phyloP scores from a whole-genome alignment of 2,797 vertebrate genomes.

The Nannoperca obscura region DNA sequence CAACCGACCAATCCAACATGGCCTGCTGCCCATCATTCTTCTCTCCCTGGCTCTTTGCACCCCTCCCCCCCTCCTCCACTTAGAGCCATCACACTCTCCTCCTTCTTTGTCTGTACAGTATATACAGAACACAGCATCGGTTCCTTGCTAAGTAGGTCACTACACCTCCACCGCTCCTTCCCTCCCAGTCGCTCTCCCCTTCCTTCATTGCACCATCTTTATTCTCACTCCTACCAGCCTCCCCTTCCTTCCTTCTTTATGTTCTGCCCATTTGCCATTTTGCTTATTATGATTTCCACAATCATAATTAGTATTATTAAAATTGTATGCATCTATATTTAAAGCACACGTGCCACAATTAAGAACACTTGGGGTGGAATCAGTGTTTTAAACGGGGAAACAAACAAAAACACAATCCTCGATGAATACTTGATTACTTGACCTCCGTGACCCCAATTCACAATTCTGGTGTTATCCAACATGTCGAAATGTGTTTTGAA shows the following conservation, averaged over 20 bases:
- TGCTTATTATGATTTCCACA: conserved; percentile 20
- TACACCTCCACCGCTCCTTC: conserved; percentile 57
- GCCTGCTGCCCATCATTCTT: conserved; percentile 31
- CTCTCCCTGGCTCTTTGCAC: neutral
- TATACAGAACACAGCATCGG: conserved; percentile 35
- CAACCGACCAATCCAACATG: conserved; percentile 36
- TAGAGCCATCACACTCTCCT: conserved; percentile 2
- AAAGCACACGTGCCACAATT: neutral
- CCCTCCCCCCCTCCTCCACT: neutral
- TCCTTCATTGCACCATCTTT: conserved; percentile 37
- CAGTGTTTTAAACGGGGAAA: neutral
- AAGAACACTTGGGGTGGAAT: neutral
- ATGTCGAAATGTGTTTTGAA: neutral
- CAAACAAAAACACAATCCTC: neutral
- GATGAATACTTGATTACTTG: neutral
- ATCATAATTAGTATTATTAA: neutral
- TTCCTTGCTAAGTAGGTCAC: conserved; percentile 68
- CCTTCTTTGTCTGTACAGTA: conserved; percentile 2
- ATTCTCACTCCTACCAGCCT: conserved; percentile 31
- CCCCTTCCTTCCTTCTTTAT: conserved; percentile 1
- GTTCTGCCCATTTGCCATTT: conserved; percentile 21
- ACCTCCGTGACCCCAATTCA: neutral
- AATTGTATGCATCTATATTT: neutral
- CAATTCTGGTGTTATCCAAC: no score
- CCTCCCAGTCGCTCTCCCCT: conserved; percentile 14